Evolutionary conservation across 2,888 invertebrate species (phyloP), one percentile per base, ranked within the genome.

Genomic region (Leucophenga montana): DNA sequence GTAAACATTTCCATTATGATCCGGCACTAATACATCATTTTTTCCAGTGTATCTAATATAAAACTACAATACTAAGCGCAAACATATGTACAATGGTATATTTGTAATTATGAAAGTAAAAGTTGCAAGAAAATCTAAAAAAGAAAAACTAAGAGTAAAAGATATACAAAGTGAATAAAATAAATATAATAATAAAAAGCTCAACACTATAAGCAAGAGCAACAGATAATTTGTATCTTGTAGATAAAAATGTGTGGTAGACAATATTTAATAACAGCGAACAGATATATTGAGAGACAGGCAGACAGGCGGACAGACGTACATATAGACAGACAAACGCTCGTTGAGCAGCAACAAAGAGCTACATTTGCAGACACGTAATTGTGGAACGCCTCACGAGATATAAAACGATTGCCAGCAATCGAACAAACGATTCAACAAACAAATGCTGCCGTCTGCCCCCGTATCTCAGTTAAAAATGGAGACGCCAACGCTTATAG

Each of bases 71-170:
- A 61, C 31, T 44, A 61, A 8, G 31, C 18, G 16, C 69, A 71
- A 27, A 4, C 27, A 69, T 62, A 11, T 39, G 8, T 39, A 71
- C 6, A n/a, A n/a, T n/a, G n/a, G 16, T 57, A 18, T 57, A 44
- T 18, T 64, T 44, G 64, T 62, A 54, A 46, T 57, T 68, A 72
- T 59, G 71, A 77, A 77, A 77, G 75, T 70, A 77, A 77, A 75
- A 77, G 75, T 74, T 50, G 61, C 67, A 67, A 74, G 66, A 59
- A 70, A 70, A 73, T 74, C 67, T 31, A 71, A 54, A 71, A 76
- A 76, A 73, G 73, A 68, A 73, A 76, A 83, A 80, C 75, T 72
- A 76, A 73, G 61, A 73, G 64, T 65, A 68, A 71, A 64, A 73
- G 68, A 73, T 77, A 62, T 70, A 71, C 70, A 75, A 68, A 73